Evolutionary conservation across 2,888 invertebrate genomes (phyloP).

Genomic region (Cinara cedri): DNA sequence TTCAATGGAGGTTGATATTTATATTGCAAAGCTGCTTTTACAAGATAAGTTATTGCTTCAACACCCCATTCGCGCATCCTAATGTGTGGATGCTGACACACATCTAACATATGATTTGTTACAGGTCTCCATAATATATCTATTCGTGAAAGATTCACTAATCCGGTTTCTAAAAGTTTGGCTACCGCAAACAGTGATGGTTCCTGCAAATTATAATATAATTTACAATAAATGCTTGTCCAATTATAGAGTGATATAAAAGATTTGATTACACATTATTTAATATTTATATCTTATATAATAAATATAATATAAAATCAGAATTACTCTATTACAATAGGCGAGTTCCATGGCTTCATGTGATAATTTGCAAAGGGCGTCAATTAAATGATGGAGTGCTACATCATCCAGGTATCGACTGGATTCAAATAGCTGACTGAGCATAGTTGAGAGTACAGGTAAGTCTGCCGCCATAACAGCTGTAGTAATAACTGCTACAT

Average conservation of each 20-base stretch:
- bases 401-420: conserved; percentile 93
- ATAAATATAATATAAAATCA: background rate
- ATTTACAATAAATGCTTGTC: no score
- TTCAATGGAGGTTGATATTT: conserved; percentile 82
- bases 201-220: conserved; percentile 68
- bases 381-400: conserved; percentile 92
- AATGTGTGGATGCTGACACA: conserved; percentile 93
- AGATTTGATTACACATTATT: no score
- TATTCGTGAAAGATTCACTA: conserved; percentile 90
- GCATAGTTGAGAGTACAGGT: conserved; percentile 85
- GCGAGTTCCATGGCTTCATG: conserved; percentile 97
- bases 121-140: conserved; percentile 94
- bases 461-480: conserved; percentile 96
- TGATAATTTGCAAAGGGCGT: conserved; percentile 93
- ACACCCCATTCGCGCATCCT: conserved; percentile 98
- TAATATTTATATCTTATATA: no score
- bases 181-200: conserved; percentile 97
- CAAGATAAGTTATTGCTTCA: conserved; percentile 92
- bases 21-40: conserved; percentile 87
- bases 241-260: no score
- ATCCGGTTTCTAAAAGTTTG: conserved; percentile 95
- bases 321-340: conserved; percentile 83
- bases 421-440: conserved; percentile 91
- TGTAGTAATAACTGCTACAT: conserved; percentile 86
- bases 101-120: conserved; percentile 93